Percentiles rank a stretch among this genome's conserved stretches.
These are phyloP conservation scores for Chaetodon auriga DNA, from an alignment of 2,113 vertebrate genomes.

Conservation along the genomic window DNA sequence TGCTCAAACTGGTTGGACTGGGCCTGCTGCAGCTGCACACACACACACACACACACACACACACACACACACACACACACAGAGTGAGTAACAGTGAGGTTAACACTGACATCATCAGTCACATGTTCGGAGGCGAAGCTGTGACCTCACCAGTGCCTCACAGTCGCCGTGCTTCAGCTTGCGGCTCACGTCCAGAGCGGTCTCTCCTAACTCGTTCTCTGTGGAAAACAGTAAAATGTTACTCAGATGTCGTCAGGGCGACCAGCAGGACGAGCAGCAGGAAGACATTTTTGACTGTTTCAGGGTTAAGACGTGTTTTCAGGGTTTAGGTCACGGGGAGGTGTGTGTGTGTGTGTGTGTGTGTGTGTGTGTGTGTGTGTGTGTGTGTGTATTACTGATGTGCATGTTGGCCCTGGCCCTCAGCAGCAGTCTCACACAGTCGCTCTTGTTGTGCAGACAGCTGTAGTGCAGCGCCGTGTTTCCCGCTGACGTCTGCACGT, in stretches of 20 bases:
- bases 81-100: neutral
- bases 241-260: neutral
- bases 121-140: neutral
- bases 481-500: constrained; percentile 65
- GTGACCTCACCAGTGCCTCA: constrained; percentile 73
- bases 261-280: neutral
- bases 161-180: constrained; percentile 72
- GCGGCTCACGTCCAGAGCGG: constrained; percentile 68
- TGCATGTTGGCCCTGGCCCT: constrained; percentile 71
- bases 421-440: constrained; percentile 79
- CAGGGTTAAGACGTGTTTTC: neutral
- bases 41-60: constrained; percentile 18
- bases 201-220: constrained; percentile 78
- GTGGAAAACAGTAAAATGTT: neutral
- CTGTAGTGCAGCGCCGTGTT: constrained; percentile 79
- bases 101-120: neutral
- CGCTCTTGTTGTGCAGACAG: constrained; percentile 77
- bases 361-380: neutral
- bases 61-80: neutral
- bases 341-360: neutral
- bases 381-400: constrained; percentile 58
- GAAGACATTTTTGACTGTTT: neutral
- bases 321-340: neutral
- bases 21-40: constrained; percentile 65
- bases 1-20: constrained; percentile 70